Evolutionary conservation across 2,113 vertebrate genomes (phyloP).

Genomic region (Actinemys pallida): DNA sequence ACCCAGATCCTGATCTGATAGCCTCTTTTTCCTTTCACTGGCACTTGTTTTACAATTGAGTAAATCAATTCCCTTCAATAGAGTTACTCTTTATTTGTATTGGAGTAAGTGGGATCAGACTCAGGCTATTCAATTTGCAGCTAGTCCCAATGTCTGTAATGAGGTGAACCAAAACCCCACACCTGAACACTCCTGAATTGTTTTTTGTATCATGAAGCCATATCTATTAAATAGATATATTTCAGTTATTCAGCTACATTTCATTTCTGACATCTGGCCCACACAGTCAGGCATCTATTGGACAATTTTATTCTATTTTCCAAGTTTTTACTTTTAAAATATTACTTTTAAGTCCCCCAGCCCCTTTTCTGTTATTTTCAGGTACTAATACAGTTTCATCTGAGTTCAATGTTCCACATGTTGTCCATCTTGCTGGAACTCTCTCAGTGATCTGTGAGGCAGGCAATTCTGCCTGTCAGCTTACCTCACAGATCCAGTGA

Average conservation of each 20-base stretch:
- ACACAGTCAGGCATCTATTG: background rate
- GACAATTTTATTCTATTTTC: slow-evolving; percentile 12
- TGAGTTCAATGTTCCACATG: fast-evolving
- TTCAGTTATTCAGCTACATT: slow-evolving; percentile 6
- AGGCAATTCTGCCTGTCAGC: background rate
- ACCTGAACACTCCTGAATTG: background rate
- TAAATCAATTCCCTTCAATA: background rate
- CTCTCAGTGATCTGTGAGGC: background rate
- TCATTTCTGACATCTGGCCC: slow-evolving; percentile 30
- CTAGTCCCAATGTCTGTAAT: background rate
- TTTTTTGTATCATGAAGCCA: background rate
- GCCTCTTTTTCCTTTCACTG: background rate
- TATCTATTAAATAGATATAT: slow-evolving; percentile 2
- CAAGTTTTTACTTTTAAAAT: background rate
- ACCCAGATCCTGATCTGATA: background rate
- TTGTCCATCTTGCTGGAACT: slow-evolving; percentile 15
- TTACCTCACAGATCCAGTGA: background rate
- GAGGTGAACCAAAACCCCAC: background rate
- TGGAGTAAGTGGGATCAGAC: background rate
- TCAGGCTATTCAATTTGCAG: background rate
- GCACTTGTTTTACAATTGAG: background rate
- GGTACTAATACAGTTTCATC: background rate
- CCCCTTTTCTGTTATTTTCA: background rate
- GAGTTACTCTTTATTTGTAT: background rate
- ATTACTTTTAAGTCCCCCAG: background rate